Conservation (phyloP, 2,113 vertebrate genomes). For the Sitta europaea region DNA sequence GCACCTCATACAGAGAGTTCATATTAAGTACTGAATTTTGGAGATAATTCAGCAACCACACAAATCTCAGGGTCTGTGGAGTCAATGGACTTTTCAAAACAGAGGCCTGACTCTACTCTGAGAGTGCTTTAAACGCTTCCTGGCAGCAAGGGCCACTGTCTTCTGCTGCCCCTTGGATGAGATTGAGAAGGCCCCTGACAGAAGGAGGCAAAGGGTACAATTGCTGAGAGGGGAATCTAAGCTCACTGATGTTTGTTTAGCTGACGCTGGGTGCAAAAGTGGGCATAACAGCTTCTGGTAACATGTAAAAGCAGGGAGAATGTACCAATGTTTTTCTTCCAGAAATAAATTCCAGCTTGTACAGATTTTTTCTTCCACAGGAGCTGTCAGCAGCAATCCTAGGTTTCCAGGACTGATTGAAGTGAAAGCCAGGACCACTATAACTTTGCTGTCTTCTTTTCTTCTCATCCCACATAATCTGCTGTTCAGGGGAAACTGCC, state of each 20-base stretch:
- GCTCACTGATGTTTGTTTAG: background rate
- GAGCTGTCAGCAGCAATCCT: background rate
- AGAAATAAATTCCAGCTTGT: background rate
- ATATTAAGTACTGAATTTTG: background rate
- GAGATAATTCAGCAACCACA: background rate
- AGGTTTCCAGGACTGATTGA: background rate
- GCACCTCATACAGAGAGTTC: background rate
- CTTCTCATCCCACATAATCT: fast-evolving
- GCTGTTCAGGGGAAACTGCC: background rate
- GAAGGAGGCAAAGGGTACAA: background rate
- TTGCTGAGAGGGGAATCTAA: background rate
- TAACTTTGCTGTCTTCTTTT: background rate
- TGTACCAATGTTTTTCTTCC: background rate
- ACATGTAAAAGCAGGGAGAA: background rate
- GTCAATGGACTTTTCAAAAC: background rate
- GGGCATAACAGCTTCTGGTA: background rate
- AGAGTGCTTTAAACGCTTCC: background rate
- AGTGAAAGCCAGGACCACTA: background rate
- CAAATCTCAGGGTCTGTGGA: background rate
- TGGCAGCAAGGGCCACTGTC: background rate
- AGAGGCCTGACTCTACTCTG: background rate
- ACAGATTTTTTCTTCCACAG: background rate
- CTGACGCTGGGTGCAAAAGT: background rate
- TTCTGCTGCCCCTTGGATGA: background rate
- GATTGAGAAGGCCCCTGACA: background rate